These are phyloP conservation scores for Suillia variegata DNA, from an alignment of 2,888 invertebrate species.

Conservation along the genomic window DNA sequence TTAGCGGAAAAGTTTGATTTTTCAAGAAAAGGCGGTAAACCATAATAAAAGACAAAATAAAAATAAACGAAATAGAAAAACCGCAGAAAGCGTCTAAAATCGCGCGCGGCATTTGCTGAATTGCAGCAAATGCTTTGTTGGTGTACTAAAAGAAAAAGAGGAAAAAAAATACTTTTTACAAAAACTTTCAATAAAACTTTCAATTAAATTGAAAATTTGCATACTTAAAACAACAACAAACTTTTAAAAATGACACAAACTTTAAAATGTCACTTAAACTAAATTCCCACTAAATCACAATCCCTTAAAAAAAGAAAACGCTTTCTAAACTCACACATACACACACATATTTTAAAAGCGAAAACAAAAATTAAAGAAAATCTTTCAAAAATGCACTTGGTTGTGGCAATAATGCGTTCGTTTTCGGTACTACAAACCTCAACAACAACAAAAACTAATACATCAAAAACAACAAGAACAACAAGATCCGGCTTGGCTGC, in stretches of 20 bases:
- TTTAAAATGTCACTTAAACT: neutral
- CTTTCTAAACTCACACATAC: neutral
- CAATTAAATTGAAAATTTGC: too few species aligned
- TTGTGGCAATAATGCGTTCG: constrained; percentile 31
- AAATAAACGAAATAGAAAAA: too few species aligned
- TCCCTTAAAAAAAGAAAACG: neutral
- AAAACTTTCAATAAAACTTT: too few species aligned
- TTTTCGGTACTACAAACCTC: constrained; percentile 20
- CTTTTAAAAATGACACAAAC: neutral
- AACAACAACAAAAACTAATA: too few species aligned
- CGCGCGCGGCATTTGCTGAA: neutral
- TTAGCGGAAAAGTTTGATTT: too few species aligned
- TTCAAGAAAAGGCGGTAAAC: too few species aligned
- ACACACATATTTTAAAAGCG: neutral
- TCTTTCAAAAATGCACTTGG: constrained; percentile 28
- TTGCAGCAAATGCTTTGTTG: neutral
- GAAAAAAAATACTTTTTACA: neutral
- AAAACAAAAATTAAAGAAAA: neutral
- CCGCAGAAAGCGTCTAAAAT: too few species aligned
- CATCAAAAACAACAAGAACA: too few species aligned
- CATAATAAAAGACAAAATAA: too few species aligned
- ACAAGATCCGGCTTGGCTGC: too few species aligned
- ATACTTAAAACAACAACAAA: neutral
- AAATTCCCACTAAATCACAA: neutral
- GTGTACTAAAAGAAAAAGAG: neutral